Percentiles rank a stretch among this genome's conserved stretches.
phyloP scores from a whole-genome alignment of 2,888 invertebrate species.

The Oscheius sp. region DNA sequence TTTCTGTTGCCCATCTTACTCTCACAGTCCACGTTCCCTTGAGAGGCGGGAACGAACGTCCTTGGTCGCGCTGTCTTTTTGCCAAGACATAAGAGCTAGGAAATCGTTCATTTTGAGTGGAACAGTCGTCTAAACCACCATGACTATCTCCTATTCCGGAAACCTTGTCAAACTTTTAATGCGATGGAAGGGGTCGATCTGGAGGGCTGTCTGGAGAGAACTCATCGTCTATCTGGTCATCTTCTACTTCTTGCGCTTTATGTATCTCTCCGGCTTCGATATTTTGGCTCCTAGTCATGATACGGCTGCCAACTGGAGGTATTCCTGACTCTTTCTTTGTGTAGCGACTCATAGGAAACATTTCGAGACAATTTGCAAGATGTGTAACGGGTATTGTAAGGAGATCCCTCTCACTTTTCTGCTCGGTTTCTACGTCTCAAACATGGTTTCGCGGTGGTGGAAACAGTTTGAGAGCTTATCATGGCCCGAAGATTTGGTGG shows the following conservation, averaged over 20 bases:
- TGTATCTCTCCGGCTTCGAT: slow-evolving; percentile 55
- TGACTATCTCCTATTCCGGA: slow-evolving; percentile 65
- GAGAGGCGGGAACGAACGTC: too few relatives aligned
- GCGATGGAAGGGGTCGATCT: slow-evolving; percentile 65
- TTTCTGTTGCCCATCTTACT: too few relatives aligned
- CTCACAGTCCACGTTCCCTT: too few relatives aligned
- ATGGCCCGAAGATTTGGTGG: slow-evolving; percentile 63
- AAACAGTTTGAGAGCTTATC: slow-evolving; percentile 57
- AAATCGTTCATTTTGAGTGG: too few relatives aligned
- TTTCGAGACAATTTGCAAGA: slow-evolving; percentile 56
- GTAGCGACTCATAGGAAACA: slow-evolving; percentile 36
- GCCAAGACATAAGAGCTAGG: too few relatives aligned
- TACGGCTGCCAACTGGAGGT: slow-evolving; percentile 39
- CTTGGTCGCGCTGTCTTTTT: too few relatives aligned
- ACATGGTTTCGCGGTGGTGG: slow-evolving; percentile 57
- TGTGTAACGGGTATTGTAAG: slow-evolving; percentile 59
- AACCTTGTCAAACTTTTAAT: slow-evolving; percentile 55
- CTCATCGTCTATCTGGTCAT: slow-evolving; percentile 52
- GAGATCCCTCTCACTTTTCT: slow-evolving; percentile 65
- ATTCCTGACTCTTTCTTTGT: too few relatives aligned
- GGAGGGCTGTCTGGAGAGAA: slow-evolving; percentile 53
- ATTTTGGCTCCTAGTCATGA: slow-evolving; percentile 37
- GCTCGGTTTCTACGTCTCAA: slow-evolving; percentile 66
- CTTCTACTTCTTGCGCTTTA: slow-evolving; percentile 52
- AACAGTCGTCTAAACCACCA: slow-evolving; percentile 1